Evolutionary conservation across 2,888 invertebrate species (phyloP), one percentile per base, ranked within the genome.

Genomic region (Drosophila fungiperda): DNA sequence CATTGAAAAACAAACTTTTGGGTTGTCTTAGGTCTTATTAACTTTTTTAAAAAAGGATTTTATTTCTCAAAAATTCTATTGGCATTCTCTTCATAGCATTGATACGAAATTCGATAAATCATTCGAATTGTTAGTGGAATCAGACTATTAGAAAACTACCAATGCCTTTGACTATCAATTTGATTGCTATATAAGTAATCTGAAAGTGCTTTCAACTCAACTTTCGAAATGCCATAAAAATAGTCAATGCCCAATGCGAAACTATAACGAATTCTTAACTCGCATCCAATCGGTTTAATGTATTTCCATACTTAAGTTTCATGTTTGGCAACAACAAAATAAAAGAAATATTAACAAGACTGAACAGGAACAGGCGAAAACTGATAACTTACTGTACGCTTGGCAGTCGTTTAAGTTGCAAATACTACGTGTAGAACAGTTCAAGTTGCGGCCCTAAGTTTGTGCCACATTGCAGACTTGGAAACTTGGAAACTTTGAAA

Each of bases 401-500:
- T 72, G 75, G 76, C 77, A 79, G 81, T 69, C 67, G 72, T 80
- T 81, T 80, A 68, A 74, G 42, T 40, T 69, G 81, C 70, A 75
- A 70, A 78, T 64, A 67, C 66, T 69, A 74, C 79, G 78, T 78
- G 75, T 65, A 71, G 55, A 78, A 61, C 58, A 61, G 61, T 20
- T 55, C 49, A 70, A 74, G 49, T 74, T 78, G 61, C 35, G 72
- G 38, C 73, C 50, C 61, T 57, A 65, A 68, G 64, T 61, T 75
- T 69, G 45, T 60, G 64, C 74, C 76, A 53, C 26, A 26, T 20
- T 15, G 36, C n/a, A 29, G 48, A 29, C 23, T 23, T 23, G 23
- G 50, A 59, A 75, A 78, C 53, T 71, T 64, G 53, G 61, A 35
- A 78, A 67, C 55, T 73, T 29, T 29, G 29, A 29, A 29, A 52